A percentile compares a stretch with the other conserved stretches of the same genome.
These are phyloP conservation scores for Saimiri boliviensis DNA, from an alignment of 2,113 vertebrate species.

Conservation along the genomic window DNA sequence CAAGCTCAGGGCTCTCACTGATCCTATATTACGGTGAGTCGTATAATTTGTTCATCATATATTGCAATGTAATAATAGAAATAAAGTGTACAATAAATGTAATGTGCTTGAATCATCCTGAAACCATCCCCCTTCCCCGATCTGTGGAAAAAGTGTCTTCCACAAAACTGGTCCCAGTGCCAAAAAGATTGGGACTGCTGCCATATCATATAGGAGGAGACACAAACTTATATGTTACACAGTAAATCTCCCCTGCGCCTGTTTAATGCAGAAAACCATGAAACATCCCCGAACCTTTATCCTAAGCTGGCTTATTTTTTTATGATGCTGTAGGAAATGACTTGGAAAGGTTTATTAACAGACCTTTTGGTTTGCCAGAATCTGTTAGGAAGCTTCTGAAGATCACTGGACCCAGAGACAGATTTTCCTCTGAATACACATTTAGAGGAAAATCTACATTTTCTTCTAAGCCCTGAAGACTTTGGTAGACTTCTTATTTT, in stretches of 20 bases:
- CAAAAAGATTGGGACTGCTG: too few relatives aligned
- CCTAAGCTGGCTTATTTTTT: not conserved
- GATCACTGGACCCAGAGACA: not conserved
- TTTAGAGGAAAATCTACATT: not conserved
- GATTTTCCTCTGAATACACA: not conserved
- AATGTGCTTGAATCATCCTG: too few relatives aligned
- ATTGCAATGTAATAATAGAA: too few relatives aligned
- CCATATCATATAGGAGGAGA: not conserved
- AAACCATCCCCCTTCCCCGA: too few relatives aligned
- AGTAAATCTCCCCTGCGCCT: not conserved
- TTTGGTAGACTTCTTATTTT: constrained; percentile 28
- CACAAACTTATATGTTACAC: not conserved
- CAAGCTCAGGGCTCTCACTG: too few relatives aligned
- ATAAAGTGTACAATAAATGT: too few relatives aligned
- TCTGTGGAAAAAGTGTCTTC: too few relatives aligned
- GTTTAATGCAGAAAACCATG: not conserved
- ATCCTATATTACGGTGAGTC: too few relatives aligned
- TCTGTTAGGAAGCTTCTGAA: not conserved
- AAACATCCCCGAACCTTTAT: not conserved
- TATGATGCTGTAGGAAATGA: not conserved
- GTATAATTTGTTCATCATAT: too few relatives aligned
- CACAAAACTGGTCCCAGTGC: too few relatives aligned
- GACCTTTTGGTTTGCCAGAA: too few relatives aligned
- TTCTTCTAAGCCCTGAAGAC: not conserved
- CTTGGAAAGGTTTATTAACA: not conserved